Evolutionary conservation across 2,113 vertebrate genomes (phyloP).

Genomic region (Taxidea taxus): DNA sequence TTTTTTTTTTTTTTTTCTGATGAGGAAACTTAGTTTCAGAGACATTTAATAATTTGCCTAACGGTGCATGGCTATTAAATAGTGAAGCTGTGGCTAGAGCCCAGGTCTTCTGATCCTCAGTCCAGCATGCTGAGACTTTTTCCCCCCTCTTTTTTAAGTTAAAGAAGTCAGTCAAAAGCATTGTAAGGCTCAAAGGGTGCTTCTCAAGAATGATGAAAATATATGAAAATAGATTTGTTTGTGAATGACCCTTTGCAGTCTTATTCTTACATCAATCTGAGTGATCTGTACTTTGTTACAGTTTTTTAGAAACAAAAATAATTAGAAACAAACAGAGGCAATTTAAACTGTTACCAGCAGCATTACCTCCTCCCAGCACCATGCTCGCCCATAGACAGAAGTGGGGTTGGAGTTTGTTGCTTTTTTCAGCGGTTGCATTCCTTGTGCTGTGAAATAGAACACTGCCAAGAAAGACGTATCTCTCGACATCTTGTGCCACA

Average conservation of each 20-base stretch:
- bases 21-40: neutral
- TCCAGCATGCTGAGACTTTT: neutral
- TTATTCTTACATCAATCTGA: neutral
- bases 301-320: neutral
- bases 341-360: neutral
- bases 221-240: neutral
- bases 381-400: neutral
- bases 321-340: neutral
- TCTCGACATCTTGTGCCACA: neutral
- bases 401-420: neutral
- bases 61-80: neutral
- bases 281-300: neutral
- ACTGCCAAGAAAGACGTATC: neutral
- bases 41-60: neutral
- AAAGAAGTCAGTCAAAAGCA: neutral
- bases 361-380: neutral
- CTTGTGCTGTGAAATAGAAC: neutral
- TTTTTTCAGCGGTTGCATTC: neutral
- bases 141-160: neutral
- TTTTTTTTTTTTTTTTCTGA: neutral
- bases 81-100: neutral
- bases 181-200: neutral
- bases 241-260: neutral
- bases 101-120: neutral
- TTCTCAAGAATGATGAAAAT: neutral